phyloP scores from a whole-genome alignment of 2,797 vertebrate species.

The Pipistrellus kuhlii region DNA sequence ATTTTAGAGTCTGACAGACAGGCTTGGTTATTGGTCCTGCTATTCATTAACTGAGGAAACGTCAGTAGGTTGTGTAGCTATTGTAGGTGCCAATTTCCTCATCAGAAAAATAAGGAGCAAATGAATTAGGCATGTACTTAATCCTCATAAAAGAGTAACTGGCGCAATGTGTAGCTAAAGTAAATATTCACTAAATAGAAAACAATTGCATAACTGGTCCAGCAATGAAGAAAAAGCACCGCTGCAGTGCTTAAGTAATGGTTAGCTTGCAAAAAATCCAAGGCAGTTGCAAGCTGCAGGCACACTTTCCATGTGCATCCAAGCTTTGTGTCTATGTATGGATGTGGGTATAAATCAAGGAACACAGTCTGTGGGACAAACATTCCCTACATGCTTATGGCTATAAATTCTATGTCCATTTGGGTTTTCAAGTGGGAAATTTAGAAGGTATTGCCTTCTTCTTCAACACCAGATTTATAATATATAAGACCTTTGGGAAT shows the following conservation, averaged over 20 bases:
- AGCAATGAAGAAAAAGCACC: not conserved
- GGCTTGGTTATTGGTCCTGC: not conserved
- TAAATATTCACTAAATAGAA: constrained; percentile 8
- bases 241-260: not conserved
- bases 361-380: not conserved
- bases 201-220: constrained; percentile 1
- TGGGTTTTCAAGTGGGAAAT: constrained; percentile 25
- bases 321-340: not conserved
- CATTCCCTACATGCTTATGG: not conserved
- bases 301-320: not conserved
- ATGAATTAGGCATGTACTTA: not conserved
- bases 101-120: constrained; percentile 21
- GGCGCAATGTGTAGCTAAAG: not conserved
- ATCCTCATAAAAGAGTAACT: constrained; percentile 8
- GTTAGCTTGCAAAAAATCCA: constrained; percentile 35
- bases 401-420: constrained; percentile 11
- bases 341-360: not conserved
- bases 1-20: not conserved
- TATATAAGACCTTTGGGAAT: constrained; percentile 4
- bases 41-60: constrained; percentile 25
- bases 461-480: constrained; percentile 9
- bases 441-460: constrained; percentile 6
- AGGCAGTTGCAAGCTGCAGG: not conserved
- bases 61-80: not conserved
- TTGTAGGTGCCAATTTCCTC: not conserved